A percentile compares a stretch with the other conserved stretches of the same genome.
phyloP scores from a whole-genome alignment of 2,797 vertebrate genomes.

The Eremophila alpestris region DNA sequence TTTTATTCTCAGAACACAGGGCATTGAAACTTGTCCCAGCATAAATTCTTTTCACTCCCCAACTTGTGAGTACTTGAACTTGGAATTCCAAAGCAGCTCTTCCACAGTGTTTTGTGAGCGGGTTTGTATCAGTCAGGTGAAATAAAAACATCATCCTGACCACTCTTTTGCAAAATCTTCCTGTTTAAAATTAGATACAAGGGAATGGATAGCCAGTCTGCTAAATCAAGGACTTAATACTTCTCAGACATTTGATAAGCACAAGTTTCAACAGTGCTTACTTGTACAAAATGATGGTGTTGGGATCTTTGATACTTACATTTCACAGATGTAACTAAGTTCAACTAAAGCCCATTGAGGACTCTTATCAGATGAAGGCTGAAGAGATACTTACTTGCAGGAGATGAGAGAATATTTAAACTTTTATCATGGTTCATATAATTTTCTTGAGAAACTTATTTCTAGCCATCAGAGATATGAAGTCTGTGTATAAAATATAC shows the following conservation, averaged over 20 bases:
- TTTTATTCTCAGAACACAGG: conserved; percentile 46
- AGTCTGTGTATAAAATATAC: neutral
- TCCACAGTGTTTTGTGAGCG: neutral
- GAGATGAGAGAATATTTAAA: neutral
- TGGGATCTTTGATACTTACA: neutral
- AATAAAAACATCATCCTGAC: neutral
- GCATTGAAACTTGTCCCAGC: conserved; percentile 38
- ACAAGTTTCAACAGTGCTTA: neutral
- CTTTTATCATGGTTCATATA: neutral
- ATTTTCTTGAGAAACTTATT: conserved; percentile 1
- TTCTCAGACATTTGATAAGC: neutral
- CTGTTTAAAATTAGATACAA: neutral
- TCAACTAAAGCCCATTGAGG: neutral
- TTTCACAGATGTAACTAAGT: neutral
- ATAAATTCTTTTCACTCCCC: conserved; percentile 9
- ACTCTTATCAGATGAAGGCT: neutral
- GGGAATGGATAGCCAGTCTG: neutral
- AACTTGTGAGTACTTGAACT: conserved; percentile 9
- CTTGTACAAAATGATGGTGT: neutral
- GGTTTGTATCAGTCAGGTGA: neutral
- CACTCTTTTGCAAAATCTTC: neutral
- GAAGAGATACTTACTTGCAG: neutral
- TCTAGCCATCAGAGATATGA: neutral
- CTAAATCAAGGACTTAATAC: neutral
- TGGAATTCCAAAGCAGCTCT: neutral